A percentile compares a stretch with the other conserved stretches of the same genome.
These are phyloP conservation scores for Perognathus longimembris DNA, from an alignment of 2,113 vertebrate genomes.

Conservation along the genomic window DNA sequence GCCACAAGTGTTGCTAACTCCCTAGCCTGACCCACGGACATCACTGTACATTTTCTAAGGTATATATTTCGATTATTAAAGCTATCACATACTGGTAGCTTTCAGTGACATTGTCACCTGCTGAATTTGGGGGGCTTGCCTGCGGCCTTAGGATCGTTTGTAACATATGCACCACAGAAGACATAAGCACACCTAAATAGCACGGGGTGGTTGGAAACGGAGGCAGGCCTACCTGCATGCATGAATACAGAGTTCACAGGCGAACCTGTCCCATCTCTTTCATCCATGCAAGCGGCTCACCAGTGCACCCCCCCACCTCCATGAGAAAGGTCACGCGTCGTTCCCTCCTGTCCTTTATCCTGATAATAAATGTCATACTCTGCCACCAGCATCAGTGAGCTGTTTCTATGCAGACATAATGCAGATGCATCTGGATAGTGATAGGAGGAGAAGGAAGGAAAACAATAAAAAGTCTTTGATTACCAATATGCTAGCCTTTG, in stretches of 20 bases:
- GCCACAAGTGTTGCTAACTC: neutral
- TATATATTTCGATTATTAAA: neutral
- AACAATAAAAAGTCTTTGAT: neutral
- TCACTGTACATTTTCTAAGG: neutral
- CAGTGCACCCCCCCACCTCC: too few species aligned
- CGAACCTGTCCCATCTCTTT: neutral
- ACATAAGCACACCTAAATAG: neutral
- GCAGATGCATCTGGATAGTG: neutral
- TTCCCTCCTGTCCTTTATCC: neutral
- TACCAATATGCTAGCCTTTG: neutral
- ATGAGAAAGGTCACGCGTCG: neutral
- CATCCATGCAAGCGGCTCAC: neutral
- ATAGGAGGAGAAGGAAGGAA: neutral
- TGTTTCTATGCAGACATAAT: neutral
- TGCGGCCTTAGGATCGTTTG: too few species aligned
- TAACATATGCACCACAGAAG: neutral
- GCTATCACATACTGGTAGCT: neutral
- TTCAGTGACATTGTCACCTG: neutral
- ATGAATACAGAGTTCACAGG: neutral
- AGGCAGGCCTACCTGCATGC: too few species aligned
- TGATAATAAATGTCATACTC: too few species aligned
- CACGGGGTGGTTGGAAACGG: neutral
- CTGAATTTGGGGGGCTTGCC: neutral
- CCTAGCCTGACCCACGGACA: neutral
- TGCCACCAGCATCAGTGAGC: neutral